Percentiles rank a stretch among this genome's conserved stretches.
These are phyloP conservation scores for Tetrapedia diversipes DNA, from an alignment of 2,888 invertebrate genomes.

Conservation along the genomic window DNA sequence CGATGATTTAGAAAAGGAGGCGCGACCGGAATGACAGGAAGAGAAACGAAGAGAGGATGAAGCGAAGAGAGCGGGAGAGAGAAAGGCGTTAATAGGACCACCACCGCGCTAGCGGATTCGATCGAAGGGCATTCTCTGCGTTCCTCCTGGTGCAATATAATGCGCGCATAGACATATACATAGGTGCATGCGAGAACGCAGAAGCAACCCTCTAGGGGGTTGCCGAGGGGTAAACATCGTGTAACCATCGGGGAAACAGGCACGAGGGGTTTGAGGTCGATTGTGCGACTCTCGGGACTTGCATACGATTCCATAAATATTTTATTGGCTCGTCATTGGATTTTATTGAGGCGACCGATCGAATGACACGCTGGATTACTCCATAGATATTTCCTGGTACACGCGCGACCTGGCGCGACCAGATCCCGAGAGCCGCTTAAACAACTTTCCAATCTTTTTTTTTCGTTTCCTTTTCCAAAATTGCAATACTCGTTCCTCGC, in stretches of 20 bases:
- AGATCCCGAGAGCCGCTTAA: background rate
- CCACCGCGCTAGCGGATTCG: conserved; percentile 44
- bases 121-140: conserved; percentile 42
- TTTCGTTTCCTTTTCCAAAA: background rate
- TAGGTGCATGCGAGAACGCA: conserved; percentile 37
- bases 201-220: conserved; percentile 70
- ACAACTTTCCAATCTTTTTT: background rate
- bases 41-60: background rate
- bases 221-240: conserved; percentile 80
- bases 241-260: conserved; percentile 80
- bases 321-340: conserved; percentile 82
- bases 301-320: conserved; percentile 81
- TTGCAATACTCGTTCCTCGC: background rate
- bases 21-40: background rate
- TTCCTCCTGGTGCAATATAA: conserved; percentile 45
- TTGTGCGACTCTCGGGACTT: conserved; percentile 47
- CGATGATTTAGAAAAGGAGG: conserved; percentile 5
- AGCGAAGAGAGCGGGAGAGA: background rate
- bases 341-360: conserved; percentile 77
- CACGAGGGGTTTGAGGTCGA: conserved; percentile 56
- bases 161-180: conserved; percentile 37
- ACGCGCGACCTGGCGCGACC: background rate
- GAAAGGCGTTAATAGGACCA: conserved; percentile 50
- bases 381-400: conserved; percentile 42
- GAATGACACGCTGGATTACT: conserved; percentile 72